phyloP scores from a whole-genome alignment of 1,140 invertebrate species.

The Drosophila tsacasi region DNA sequence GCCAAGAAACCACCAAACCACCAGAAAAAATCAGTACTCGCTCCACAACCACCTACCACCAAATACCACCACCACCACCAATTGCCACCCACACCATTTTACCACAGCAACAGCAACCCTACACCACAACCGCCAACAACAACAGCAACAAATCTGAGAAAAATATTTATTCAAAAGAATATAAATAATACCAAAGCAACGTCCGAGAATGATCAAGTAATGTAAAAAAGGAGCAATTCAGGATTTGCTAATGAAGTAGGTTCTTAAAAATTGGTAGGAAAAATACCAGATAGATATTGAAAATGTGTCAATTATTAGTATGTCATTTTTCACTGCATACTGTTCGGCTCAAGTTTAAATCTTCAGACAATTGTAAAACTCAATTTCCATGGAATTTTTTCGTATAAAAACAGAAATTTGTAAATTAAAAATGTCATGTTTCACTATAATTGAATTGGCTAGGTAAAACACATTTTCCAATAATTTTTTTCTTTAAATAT shows the following conservation, averaged over 20 bases:
- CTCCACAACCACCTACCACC: slow-evolving; percentile 46
- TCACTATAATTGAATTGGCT: no score
- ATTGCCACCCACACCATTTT: slow-evolving; percentile 62
- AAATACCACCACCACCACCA: slow-evolving; percentile 35
- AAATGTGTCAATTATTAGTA: no score
- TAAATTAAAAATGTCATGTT: no score
- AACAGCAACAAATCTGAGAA: slow-evolving; percentile 52
- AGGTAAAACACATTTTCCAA: no score
- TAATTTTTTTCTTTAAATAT: no score
- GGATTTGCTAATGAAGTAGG: slow-evolving; percentile 3
- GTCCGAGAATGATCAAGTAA: slow-evolving; percentile 32
- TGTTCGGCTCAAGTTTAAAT: no score
- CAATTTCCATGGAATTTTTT: no score
- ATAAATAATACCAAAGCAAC: slow-evolving; percentile 32
- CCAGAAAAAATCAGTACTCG: slow-evolving; percentile 41
- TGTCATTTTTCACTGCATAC: no score
- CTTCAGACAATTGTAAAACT: no score
- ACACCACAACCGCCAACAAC: slow-evolving; percentile 61
- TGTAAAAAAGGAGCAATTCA: slow-evolving; percentile 70
- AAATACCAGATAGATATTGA: no score
- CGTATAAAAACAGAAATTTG: no score
- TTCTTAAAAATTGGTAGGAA: neutral
- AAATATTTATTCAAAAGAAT: slow-evolving; percentile 34
- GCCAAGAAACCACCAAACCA: slow-evolving; percentile 37
- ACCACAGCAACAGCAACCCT: slow-evolving; percentile 72